A percentile compares a stretch with the other conserved stretches of the same genome.
Conservation (phyloP, 2,113 vertebrate species). For the Chiloscyllium plagiosum region DNA sequence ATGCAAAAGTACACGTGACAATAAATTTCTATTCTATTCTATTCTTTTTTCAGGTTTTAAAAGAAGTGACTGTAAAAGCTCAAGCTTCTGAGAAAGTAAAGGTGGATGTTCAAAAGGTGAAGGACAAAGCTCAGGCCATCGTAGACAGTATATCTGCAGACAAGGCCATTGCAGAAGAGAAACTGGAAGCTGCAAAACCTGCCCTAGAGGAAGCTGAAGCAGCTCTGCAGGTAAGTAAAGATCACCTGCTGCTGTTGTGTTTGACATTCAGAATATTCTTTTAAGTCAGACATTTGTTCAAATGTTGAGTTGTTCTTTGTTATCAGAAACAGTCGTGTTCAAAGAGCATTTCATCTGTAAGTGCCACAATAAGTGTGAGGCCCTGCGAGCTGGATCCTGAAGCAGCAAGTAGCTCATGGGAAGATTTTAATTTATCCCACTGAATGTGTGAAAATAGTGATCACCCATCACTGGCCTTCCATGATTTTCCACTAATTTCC, state of each 20-base stretch:
- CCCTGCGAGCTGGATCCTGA: neutral
- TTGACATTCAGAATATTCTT: neutral
- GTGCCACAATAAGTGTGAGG: neutral
- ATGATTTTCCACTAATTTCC: neutral
- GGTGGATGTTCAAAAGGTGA: slow-evolving; percentile 89
- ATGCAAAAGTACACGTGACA: too few species aligned
- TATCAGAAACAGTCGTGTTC: neutral
- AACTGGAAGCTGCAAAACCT: slow-evolving; percentile 80
- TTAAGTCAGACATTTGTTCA: neutral
- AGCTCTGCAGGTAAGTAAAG: slow-evolving; percentile 70
- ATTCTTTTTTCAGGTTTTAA: slow-evolving; percentile 68
- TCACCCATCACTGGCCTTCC: neutral
- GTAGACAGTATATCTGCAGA: slow-evolving; percentile 85
- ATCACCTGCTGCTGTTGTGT: neutral
- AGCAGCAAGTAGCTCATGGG: neutral
- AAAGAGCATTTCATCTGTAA: neutral
- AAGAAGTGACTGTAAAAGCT: slow-evolving; percentile 88
- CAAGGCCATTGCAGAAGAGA: slow-evolving; percentile 82
- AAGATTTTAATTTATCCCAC: neutral
- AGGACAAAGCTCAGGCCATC: slow-evolving; percentile 89
- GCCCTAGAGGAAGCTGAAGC: slow-evolving; percentile 84
- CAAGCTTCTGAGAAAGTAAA: slow-evolving; percentile 87
- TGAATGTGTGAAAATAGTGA: neutral
- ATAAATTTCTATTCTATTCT: too few species aligned
- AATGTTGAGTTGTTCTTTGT: neutral